A percentile compares a stretch with the other conserved stretches of the same genome.
These are phyloP conservation scores for Ophion ventricosus DNA, from an alignment of 2,888 invertebrate species.

Conservation along the genomic window DNA sequence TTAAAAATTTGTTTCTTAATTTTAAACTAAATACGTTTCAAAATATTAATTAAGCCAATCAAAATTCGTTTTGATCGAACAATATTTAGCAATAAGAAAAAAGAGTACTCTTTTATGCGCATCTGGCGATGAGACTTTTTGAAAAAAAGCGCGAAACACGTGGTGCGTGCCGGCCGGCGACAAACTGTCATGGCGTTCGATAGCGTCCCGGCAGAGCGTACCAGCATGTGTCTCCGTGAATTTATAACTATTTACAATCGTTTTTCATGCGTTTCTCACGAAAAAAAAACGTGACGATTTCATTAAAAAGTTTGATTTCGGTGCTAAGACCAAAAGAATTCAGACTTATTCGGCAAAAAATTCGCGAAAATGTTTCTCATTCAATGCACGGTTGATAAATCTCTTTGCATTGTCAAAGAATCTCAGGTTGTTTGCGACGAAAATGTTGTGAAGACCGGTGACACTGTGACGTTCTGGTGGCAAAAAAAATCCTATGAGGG, in stretches of 20 bases:
- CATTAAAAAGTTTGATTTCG: conserved; percentile 16
- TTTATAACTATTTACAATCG: background rate
- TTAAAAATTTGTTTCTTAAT: conserved; percentile 1
- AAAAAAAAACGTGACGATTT: conserved; percentile 31
- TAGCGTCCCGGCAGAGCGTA: conserved; percentile 21
- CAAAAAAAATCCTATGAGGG: conserved; percentile 33
- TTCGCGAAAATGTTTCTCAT: conserved; percentile 28
- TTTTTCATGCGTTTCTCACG: conserved; percentile 6
- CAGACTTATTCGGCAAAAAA: conserved; percentile 9
- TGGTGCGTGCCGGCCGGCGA: conserved; percentile 28
- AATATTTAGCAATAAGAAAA: conserved; percentile 26
- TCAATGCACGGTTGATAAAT: conserved; percentile 33
- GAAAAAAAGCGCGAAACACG: conserved; percentile 16
- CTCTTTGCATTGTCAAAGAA: conserved; percentile 35
- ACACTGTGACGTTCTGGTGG: conserved; percentile 38
- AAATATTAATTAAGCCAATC: conserved; percentile 19
- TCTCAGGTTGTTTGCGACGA: conserved; percentile 30
- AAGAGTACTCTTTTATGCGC: conserved; percentile 4
- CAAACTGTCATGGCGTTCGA: conserved; percentile 31
- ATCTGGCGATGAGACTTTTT: conserved; percentile 25
- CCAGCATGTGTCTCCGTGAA: conserved; percentile 11
- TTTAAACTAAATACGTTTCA: background rate
- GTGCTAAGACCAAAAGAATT: conserved; percentile 31
- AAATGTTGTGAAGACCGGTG: conserved; percentile 24
- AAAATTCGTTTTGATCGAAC: conserved; percentile 29